Conservation (phyloP, 2,888 invertebrate species). For the Palloptera scutellata region DNA sequence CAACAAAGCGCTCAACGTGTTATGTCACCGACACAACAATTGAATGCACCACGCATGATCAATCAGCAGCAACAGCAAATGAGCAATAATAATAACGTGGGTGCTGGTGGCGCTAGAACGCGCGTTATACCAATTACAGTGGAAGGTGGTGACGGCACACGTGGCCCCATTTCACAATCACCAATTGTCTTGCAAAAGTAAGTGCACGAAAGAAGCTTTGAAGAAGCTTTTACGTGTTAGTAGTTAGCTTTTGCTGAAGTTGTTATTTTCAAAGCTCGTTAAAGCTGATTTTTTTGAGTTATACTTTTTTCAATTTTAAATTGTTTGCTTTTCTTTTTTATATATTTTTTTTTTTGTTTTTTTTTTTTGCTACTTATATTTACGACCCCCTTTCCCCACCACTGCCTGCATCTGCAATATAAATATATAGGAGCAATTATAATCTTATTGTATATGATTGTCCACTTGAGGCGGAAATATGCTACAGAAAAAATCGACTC, state of each 20-base stretch:
- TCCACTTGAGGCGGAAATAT: conserved; percentile 64
- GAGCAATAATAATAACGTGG: conserved; percentile 21
- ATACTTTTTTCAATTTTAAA: conserved; percentile 32
- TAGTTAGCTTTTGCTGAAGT: not conserved
- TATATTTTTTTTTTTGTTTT: conserved; percentile 12
- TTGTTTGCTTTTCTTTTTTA: conserved; percentile 45
- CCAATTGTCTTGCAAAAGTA: conserved; percentile 64
- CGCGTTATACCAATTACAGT: conserved; percentile 72
- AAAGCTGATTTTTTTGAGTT: conserved; percentile 20
- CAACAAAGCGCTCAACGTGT: conserved; percentile 64
- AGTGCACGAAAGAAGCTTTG: conserved; percentile 41
- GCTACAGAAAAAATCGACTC: conserved; percentile 62
- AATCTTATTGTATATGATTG: conserved; percentile 63
- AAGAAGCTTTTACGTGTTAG: not conserved
- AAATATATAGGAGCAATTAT: conserved; percentile 56
- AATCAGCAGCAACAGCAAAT: conserved; percentile 47
- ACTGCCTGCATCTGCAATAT: not conserved
- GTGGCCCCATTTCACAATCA: conserved; percentile 59
- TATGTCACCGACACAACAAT: conserved; percentile 50
- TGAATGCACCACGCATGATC: conserved; percentile 45
- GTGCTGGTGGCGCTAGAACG: conserved; percentile 43
- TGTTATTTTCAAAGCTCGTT: not conserved
- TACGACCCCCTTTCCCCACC: not conserved
- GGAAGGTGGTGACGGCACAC: conserved; percentile 59
- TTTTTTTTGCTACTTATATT: conserved; percentile 21